Evolutionary conservation across 1,140 invertebrate genomes (phyloP).

Genomic region (Adoxophyes honmai): DNA sequence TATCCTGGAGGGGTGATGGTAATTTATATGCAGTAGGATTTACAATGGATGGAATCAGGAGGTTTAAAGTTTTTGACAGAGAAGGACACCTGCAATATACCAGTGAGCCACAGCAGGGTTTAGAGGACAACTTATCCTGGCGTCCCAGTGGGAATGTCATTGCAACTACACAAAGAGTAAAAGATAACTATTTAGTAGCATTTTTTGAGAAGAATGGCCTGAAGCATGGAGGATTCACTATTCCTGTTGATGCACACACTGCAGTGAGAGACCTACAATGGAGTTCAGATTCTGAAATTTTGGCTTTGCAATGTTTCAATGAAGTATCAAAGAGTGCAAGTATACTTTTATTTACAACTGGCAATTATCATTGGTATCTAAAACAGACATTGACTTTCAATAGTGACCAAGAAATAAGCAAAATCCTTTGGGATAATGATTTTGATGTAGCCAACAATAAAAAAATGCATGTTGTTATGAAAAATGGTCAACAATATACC

Average conservation of each 20-base stretch:
- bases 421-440: constrained; percentile 82
- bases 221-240: constrained; percentile 87
- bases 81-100: constrained; percentile 85
- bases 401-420: constrained; percentile 65
- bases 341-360: constrained; percentile 88
- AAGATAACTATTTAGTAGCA: constrained; percentile 85
- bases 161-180: constrained; percentile 81
- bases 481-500: constrained; percentile 75
- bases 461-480: constrained; percentile 79
- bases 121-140: constrained; percentile 86
- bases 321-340: constrained; percentile 45
- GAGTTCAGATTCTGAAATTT: constrained; percentile 88
- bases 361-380: constrained; percentile 95
- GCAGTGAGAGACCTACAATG: constrained; percentile 82
- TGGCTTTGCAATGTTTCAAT: constrained; percentile 80
- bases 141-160: constrained; percentile 89
- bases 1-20: constrained; percentile 92
- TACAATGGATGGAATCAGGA: constrained; percentile 66
- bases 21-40: constrained; percentile 88
- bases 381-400: constrained; percentile 84
- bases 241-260: constrained; percentile 80
- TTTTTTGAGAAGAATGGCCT: constrained; percentile 97
- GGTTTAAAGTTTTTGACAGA: constrained; percentile 86
- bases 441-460: constrained; percentile 74
- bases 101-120: constrained; percentile 83